These are phyloP conservation scores for Zele albiditarsus DNA, from an alignment of 2,888 invertebrate species.

Conservation along the genomic window DNA sequence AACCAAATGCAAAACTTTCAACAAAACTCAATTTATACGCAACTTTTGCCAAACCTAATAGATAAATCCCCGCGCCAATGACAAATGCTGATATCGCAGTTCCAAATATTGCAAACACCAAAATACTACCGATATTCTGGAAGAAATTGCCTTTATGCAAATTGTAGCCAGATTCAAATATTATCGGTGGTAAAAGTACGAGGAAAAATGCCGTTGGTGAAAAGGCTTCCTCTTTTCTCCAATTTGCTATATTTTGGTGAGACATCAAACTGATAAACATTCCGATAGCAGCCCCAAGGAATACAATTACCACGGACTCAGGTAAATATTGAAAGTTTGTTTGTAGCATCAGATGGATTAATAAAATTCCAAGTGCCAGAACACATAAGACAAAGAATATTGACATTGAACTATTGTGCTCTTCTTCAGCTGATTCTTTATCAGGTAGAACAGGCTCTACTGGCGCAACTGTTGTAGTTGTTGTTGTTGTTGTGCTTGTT, in stretches of 20 bases:
- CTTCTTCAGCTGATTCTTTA: slow-evolving; percentile 94
- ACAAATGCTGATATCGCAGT: slow-evolving; percentile 97
- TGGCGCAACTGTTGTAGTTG: slow-evolving; percentile 75
- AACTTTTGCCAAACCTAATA: slow-evolving; percentile 92
- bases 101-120: slow-evolving; percentile 97
- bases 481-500: slow-evolving; percentile 60
- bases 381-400: slow-evolving; percentile 98
- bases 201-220: slow-evolving; percentile 99
- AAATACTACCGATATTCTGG: slow-evolving; percentile 98
- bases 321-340: slow-evolving; percentile 97
- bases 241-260: slow-evolving; percentile 91
- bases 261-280: slow-evolving; percentile 92
- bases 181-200: slow-evolving; percentile 96
- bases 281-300: slow-evolving; percentile 94
- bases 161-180: slow-evolving; percentile 99
- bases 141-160: slow-evolving; percentile 97
- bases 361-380: slow-evolving; percentile 92
- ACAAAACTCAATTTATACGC: slow-evolving; percentile 95
- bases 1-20: slow-evolving; percentile 99
- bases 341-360: slow-evolving; percentile 95
- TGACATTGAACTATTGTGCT: slow-evolving; percentile 96
- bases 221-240: slow-evolving; percentile 98
- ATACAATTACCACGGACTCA: slow-evolving; percentile 97
- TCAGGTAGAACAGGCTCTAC: slow-evolving; percentile 89
- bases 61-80: slow-evolving; percentile 96